Percentiles rank a stretch among this genome's conserved stretches.
Conservation (phyloP, 2,888 invertebrate genomes). For the Zootermopsis nevadensis region DNA sequence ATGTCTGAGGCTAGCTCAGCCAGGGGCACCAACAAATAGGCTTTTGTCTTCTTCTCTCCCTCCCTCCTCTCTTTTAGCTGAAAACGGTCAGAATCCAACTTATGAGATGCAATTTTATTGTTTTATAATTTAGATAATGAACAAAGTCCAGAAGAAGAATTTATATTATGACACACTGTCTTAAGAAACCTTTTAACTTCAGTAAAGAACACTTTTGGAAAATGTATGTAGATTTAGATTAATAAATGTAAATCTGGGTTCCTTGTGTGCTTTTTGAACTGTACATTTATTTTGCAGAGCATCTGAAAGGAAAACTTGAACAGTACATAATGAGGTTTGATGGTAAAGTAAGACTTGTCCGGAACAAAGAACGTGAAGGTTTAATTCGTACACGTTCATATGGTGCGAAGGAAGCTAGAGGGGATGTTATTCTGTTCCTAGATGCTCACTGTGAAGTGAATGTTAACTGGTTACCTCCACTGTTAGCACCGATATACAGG, state of each 20-base stretch:
- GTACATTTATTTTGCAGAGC: slow-evolving; percentile 65
- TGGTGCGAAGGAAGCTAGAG: slow-evolving; percentile 90
- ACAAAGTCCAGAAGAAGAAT: too few relatives aligned
- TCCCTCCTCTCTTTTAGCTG: too few relatives aligned
- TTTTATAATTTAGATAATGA: too few relatives aligned
- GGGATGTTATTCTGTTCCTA: slow-evolving; percentile 96
- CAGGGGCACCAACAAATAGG: too few relatives aligned
- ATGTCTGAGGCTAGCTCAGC: too few relatives aligned
- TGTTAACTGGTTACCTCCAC: slow-evolving; percentile 95
- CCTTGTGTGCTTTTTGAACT: not conserved
- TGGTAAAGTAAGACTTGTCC: slow-evolving; percentile 89
- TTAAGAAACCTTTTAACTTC: too few relatives aligned
- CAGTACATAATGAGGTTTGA: slow-evolving; percentile 86
- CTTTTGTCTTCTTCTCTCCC: too few relatives aligned
- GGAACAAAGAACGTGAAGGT: slow-evolving; percentile 91
- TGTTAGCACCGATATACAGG: slow-evolving; percentile 92
- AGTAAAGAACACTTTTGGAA: too few relatives aligned
- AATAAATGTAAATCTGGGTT: not conserved
- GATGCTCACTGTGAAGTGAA: slow-evolving; percentile 99
- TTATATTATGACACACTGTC: too few relatives aligned
- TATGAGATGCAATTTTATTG: too few relatives aligned
- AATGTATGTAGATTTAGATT: not conserved
- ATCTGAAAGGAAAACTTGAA: slow-evolving; percentile 86
- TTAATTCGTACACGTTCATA: slow-evolving; percentile 92
- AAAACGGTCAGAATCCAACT: too few relatives aligned